These are phyloP conservation scores for Melanogrammus aeglefinus DNA, from an alignment of 2,797 vertebrate species.

Conservation along the genomic window DNA sequence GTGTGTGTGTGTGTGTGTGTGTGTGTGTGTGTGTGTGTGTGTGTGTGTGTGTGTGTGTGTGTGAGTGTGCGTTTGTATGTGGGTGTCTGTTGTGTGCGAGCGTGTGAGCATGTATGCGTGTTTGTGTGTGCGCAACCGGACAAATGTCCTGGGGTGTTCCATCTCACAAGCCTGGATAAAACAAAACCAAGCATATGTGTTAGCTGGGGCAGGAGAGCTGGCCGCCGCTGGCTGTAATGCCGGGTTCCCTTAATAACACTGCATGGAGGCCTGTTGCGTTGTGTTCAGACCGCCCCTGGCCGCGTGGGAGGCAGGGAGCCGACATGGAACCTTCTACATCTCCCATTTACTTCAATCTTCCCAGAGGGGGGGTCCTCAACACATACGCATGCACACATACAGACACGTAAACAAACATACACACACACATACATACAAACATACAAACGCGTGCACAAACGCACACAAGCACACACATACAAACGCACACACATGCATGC, in stretches of 20 bases:
- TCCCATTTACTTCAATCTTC: not conserved
- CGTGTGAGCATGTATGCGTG: not conserved
- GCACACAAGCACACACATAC: no score
- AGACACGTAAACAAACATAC: no score
- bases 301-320: not conserved
- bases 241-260: not conserved
- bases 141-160: not conserved
- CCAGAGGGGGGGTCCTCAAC: not conserved
- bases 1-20: no score
- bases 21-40: no score
- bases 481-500: no score
- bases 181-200: not conserved
- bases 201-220: not conserved
- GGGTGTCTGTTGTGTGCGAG: conserved; percentile 19
- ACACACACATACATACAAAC: no score
- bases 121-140: not conserved
- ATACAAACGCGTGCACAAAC: no score
- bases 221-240: not conserved
- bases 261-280: not conserved
- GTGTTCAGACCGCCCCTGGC: not conserved
- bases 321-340: not conserved
- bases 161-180: not conserved
- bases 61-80: not conserved
- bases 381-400: not conserved
- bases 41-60: conserved; percentile 13